A percentile compares a stretch with the other conserved stretches of the same genome.
phyloP scores from a whole-genome alignment of 2,888 invertebrate genomes.

The Coronaproctus castanopsis region DNA sequence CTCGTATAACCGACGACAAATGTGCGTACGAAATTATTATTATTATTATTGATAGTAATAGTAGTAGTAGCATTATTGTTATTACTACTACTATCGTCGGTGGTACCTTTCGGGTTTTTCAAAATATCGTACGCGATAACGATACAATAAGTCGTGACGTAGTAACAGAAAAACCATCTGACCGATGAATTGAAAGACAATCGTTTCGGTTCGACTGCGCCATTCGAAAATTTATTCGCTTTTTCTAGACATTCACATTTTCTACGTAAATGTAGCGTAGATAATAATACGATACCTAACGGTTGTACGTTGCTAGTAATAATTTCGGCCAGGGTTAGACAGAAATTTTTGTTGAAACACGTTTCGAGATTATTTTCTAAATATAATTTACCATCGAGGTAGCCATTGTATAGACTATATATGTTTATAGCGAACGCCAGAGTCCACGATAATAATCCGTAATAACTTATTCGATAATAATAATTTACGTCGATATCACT shows the following conservation, averaged over 20 bases:
- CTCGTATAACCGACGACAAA: neutral
- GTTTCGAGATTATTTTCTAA: constrained; percentile 2
- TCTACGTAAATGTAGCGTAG: neutral
- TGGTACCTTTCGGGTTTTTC: neutral
- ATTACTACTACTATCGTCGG: neutral
- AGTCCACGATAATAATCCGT: neutral
- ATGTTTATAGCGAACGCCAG: neutral
- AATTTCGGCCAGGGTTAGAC: constrained; percentile 5
- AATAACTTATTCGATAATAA: neutral
- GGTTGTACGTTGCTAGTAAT: constrained; percentile 4
- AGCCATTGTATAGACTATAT: neutral
- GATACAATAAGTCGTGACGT: neutral
- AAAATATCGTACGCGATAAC: too few relatives aligned
- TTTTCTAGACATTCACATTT: neutral
- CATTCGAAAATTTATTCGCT: neutral
- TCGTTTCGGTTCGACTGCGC: neutral
- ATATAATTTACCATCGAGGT: neutral
- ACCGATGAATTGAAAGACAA: neutral
- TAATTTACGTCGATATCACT: too few relatives aligned
- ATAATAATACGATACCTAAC: neutral
- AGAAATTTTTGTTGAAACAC: constrained; percentile 9
- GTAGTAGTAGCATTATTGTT: neutral
- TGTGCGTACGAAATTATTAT: too few relatives aligned
- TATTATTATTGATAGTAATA: neutral
- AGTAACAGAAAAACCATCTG: neutral